These are phyloP conservation scores for Trisateles emortualis DNA, from an alignment of 2,888 invertebrate genomes.

Conservation along the genomic window DNA sequence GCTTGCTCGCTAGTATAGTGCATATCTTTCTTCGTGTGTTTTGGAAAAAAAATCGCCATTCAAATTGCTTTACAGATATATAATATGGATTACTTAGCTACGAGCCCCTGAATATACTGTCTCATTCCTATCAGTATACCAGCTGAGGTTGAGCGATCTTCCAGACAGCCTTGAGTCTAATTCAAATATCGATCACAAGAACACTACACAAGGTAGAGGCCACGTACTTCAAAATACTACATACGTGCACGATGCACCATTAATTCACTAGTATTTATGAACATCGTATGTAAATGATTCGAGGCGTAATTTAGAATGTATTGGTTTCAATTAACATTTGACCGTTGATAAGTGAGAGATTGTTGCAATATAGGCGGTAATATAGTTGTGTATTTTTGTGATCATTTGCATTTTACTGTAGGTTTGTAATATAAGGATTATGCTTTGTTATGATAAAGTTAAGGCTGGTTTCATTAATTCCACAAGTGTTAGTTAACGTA, in stretches of 20 bases:
- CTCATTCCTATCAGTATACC: constrained; percentile 26
- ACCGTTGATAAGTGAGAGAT: constrained; percentile 9
- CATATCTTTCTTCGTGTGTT: too few species aligned
- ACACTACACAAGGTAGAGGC: constrained; percentile 15
- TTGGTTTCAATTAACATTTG: constrained; percentile 16
- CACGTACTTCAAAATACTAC: not conserved
- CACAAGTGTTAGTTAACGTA: too few species aligned
- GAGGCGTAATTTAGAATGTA: constrained; percentile 6
- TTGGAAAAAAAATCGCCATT: too few species aligned
- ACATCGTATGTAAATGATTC: constrained; percentile 4
- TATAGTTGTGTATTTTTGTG: not conserved
- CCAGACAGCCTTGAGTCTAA: constrained; percentile 34
- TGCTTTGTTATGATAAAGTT: too few species aligned
- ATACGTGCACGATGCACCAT: not conserved
- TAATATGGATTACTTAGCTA: too few species aligned
- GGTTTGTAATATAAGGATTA: too few species aligned
- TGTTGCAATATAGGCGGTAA: not conserved
- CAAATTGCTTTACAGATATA: too few species aligned
- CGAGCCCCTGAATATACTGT: constrained; percentile 2
- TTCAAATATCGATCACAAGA: constrained; percentile 1
- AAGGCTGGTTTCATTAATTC: too few species aligned
- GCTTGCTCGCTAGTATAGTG: too few species aligned
- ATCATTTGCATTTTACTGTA: not conserved
- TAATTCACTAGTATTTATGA: constrained; percentile 4
- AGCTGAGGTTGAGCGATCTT: constrained; percentile 28